phyloP scores from a whole-genome alignment of 2,113 vertebrate genomes.

The Takifugu bimaculatus region DNA sequence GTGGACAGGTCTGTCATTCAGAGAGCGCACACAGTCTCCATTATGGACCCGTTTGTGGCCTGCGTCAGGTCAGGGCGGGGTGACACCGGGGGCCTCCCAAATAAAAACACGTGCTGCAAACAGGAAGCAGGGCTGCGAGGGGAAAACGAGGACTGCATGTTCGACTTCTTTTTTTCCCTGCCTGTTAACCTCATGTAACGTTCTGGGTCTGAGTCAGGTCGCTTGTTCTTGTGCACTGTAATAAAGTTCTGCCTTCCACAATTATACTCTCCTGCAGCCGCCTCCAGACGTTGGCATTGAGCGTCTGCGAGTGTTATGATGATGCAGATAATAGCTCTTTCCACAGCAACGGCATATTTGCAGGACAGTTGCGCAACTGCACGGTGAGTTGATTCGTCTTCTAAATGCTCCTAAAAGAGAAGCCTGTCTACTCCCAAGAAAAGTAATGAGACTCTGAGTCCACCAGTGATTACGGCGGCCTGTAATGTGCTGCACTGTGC shows the following conservation, averaged over 20 bases:
- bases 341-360: constrained; percentile 11
- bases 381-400: background rate
- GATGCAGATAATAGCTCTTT: constrained; percentile 7
- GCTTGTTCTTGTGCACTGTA: constrained; percentile 6
- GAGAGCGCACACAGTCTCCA: constrained; percentile 58
- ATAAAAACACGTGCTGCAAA: constrained; percentile 66
- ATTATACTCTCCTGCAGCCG: constrained; percentile 19
- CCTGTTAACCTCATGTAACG: constrained; percentile 5
- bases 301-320: constrained; percentile 28
- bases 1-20: constrained; percentile 69
- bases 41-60: constrained; percentile 59
- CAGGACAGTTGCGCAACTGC: background rate
- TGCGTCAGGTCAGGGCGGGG: constrained; percentile 53
- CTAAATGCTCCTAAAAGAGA: background rate
- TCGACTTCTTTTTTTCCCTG: constrained; percentile 7
- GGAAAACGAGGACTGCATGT: constrained; percentile 44
- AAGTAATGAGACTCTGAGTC: background rate
- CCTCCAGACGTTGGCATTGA: constrained; percentile 11
- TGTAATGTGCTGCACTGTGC: background rate
- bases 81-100: constrained; percentile 44
- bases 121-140: constrained; percentile 53
- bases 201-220: background rate
- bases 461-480: background rate
- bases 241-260: constrained; percentile 25
- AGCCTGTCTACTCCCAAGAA: background rate